Conservation (phyloP, 37 sponge, comb jelly and placozoan species). For the Halisarca cf. caerulea region DNA sequence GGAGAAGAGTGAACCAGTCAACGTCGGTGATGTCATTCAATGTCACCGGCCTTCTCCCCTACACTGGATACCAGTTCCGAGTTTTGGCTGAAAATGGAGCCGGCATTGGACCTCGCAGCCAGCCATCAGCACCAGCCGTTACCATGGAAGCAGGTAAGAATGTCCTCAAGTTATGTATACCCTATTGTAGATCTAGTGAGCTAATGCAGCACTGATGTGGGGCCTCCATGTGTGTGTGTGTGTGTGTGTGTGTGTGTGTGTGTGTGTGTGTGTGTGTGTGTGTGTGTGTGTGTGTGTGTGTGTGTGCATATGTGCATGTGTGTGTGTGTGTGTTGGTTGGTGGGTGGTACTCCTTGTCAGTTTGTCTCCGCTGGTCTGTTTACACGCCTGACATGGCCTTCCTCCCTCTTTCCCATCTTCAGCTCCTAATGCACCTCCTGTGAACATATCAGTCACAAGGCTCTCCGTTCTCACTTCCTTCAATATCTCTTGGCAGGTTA, state of each 20-base stretch:
- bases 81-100: background rate
- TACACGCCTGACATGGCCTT: background rate
- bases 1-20: background rate
- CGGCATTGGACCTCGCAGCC: background rate
- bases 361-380: background rate
- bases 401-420: background rate
- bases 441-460: background rate
- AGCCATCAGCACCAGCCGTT: background rate
- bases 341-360: background rate
- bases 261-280: too few species aligned
- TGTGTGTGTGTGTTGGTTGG: too few species aligned
- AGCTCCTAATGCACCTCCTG: background rate
- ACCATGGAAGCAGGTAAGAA: background rate
- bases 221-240: too few species aligned
- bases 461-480: too few species aligned
- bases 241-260: too few species aligned
- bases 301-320: background rate
- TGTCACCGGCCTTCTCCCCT: background rate
- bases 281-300: slow-evolving; percentile 19
- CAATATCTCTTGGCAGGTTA: slow-evolving; percentile 10
- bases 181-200: too few species aligned
- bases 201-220: too few species aligned
- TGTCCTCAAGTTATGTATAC: too few species aligned
- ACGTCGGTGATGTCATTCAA: background rate
- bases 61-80: slow-evolving; percentile 20